A percentile compares a stretch with the other conserved stretches of the same genome.
Evolutionary conservation across 2,113 vertebrate genomes (phyloP).

Genomic region (Bufo gargarizans): DNA sequence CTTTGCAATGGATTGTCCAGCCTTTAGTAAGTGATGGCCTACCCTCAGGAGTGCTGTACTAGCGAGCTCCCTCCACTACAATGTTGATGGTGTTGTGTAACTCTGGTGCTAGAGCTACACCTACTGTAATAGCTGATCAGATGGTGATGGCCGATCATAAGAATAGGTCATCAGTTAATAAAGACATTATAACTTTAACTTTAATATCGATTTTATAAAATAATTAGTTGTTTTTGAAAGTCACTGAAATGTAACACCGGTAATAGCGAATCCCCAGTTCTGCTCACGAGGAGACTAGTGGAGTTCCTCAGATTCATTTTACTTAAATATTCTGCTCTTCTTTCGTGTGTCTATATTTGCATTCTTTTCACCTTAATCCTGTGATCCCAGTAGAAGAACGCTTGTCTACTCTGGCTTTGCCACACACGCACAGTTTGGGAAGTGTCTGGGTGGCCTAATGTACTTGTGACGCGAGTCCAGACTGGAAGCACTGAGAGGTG

Average conservation of each 20-base stretch:
- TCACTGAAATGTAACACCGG: too few relatives aligned
- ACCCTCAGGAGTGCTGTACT: too few relatives aligned
- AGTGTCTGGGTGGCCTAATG: slow-evolving; percentile 47
- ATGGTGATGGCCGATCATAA: too few relatives aligned
- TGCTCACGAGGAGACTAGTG: not conserved
- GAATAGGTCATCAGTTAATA: too few relatives aligned
- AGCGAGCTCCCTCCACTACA: too few relatives aligned
- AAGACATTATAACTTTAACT: too few relatives aligned
- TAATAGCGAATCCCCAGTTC: not conserved
- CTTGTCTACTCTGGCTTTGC: slow-evolving; percentile 36
- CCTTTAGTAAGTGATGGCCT: too few relatives aligned
- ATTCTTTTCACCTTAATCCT: not conserved
- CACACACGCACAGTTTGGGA: slow-evolving; percentile 48
- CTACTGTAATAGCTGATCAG: too few relatives aligned
- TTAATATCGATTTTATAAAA: not conserved
- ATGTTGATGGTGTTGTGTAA: too few relatives aligned
- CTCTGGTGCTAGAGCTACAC: too few relatives aligned
- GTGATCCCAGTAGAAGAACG: not conserved
- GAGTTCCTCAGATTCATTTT: not conserved
- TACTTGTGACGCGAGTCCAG: slow-evolving; percentile 17
- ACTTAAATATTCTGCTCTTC: slow-evolving; percentile 29
- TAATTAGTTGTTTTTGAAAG: too few relatives aligned
- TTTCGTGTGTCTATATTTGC: not conserved
- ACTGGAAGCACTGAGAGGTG: slow-evolving; percentile 26
- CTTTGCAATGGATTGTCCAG: too few relatives aligned